These are phyloP conservation scores for Gorsachius magnificus DNA, from an alignment of 2,797 vertebrate genomes.

Conservation along the genomic window DNA sequence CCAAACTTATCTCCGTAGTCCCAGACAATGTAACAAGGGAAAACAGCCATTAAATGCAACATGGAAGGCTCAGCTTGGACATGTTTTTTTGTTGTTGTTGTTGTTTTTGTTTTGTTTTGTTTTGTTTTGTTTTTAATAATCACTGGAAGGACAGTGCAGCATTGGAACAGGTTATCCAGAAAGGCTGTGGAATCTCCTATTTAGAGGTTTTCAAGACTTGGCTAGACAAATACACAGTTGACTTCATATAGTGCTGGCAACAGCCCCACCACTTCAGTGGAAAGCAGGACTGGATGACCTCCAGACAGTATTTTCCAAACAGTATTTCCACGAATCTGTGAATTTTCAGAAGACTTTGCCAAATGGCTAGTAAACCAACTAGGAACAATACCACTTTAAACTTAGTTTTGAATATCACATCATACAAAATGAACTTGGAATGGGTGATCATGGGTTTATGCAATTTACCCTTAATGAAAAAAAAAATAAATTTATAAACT, in stretches of 20 bases:
- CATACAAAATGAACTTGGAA: neutral
- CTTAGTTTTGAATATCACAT: neutral
- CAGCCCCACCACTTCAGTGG: neutral
- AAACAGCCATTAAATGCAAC: neutral
- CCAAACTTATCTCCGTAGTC: neutral
- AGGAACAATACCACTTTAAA: neutral
- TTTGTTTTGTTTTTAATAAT: too few species aligned
- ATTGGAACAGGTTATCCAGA: neutral
- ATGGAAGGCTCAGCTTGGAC: neutral
- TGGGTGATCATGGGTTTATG: neutral
- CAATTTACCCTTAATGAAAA: neutral
- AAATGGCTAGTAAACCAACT: neutral
- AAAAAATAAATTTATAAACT: neutral
- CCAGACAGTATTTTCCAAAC: neutral
- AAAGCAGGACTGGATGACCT: neutral
- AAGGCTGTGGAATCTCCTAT: neutral
- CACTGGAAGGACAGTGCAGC: neutral
- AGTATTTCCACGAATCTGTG: neutral
- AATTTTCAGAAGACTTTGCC: neutral
- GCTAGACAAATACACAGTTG: neutral
- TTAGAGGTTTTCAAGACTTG: neutral
- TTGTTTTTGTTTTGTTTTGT: too few species aligned
- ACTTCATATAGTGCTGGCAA: conserved; percentile 5
- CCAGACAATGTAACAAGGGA: neutral
- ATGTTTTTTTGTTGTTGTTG: too few species aligned